phyloP scores from a whole-genome alignment of 2,113 vertebrate genomes.

The Hydropotes inermis region DNA sequence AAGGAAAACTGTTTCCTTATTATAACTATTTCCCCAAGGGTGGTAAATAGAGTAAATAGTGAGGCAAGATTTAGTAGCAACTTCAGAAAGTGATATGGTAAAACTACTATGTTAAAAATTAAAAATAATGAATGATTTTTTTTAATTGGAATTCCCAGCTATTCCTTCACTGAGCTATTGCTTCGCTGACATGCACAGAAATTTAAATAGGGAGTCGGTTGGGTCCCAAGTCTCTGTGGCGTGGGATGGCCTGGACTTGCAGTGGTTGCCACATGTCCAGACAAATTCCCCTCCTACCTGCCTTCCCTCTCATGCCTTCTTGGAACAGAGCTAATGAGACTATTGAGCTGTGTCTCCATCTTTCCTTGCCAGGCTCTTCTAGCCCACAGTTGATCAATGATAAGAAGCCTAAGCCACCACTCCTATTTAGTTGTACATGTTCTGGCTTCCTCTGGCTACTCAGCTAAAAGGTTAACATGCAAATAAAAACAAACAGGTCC shows the following conservation, averaged over 20 bases:
- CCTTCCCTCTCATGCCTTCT: neutral
- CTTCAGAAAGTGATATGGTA: neutral
- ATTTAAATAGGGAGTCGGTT: fast-evolving
- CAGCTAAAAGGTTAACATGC: neutral
- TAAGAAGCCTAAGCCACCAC: neutral
- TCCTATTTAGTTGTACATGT: fast-evolving
- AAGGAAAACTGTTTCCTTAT: neutral
- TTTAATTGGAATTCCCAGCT: neutral
- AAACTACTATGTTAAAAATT: neutral
- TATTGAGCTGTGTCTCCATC: neutral
- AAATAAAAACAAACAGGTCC: neutral
- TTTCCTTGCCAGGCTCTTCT: neutral
- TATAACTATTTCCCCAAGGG: neutral
- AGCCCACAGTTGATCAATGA: neutral
- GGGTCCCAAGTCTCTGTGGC: neutral
- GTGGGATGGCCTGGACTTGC: neutral
- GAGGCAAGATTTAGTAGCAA: neutral
- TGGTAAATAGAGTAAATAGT: neutral
- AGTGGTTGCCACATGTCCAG: fast-evolving
- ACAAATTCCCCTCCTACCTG: neutral
- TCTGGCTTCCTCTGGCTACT: neutral
- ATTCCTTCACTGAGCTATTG: neutral
- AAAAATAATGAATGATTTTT: neutral
- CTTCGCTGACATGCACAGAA: fast-evolving
- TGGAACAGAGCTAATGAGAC: neutral